A percentile compares a stretch with the other conserved stretches of the same genome.
These are phyloP conservation scores for Macrotrachela quadricornifera DNA, from an alignment of 1,140 invertebrate species.

Conservation along the genomic window DNA sequence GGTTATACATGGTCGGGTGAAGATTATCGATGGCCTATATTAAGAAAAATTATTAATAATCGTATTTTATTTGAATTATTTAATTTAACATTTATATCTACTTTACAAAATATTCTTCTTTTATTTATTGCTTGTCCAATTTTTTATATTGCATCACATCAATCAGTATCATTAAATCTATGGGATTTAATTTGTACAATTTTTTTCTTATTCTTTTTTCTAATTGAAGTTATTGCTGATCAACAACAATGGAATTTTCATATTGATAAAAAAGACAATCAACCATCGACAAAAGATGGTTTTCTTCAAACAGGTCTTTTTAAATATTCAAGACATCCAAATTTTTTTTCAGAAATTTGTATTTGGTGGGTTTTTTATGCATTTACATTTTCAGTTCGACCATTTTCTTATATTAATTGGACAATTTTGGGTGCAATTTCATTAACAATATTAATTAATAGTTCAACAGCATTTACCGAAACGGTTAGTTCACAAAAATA, in stretches of 20 bases:
- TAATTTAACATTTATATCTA: conserved; percentile 2
- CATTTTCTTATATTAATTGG: conserved; percentile 1
- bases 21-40: conserved; percentile 5
- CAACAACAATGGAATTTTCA: conserved; percentile 7
- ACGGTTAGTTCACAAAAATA: conserved; percentile 2
- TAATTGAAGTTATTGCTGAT: conserved; percentile 3
- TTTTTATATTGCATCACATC: neutral
- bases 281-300: neutral
- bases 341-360: conserved; percentile 3
- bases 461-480: conserved; percentile 4
- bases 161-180: neutral
- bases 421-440: neutral
- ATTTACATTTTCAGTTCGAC: conserved; percentile 1
- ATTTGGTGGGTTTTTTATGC: conserved; percentile 5
- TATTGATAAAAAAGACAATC: neutral
- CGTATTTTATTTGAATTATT: conserved; percentile 4
- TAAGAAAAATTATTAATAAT: conserved; percentile 4
- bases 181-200: neutral
- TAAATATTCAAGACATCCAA: conserved; percentile 8
- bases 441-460: conserved; percentile 1
- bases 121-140: conserved; percentile 1
- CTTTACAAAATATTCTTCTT: conserved; percentile 3
- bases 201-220: neutral
- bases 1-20: conserved; percentile 1
- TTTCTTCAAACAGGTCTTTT: conserved; percentile 6